phyloP scores from a whole-genome alignment of 2,113 vertebrate species.

The Larimichthys crocea region DNA sequence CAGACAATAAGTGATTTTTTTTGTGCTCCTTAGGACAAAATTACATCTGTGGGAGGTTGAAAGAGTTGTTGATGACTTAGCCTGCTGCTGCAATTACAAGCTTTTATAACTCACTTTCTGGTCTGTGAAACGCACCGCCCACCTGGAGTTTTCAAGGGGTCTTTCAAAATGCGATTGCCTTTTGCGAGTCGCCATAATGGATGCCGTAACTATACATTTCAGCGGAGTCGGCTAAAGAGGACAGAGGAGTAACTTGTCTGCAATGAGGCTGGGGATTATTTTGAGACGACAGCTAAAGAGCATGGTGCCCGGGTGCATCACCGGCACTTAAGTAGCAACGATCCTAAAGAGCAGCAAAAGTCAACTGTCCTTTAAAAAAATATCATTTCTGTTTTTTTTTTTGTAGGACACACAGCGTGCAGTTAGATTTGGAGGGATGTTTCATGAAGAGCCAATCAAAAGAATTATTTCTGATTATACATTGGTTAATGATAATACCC shows the following conservation, averaged over 20 bases:
- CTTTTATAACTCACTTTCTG: slow-evolving; percentile 24
- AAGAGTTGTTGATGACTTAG: not conserved
- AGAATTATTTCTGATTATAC: slow-evolving; percentile 83
- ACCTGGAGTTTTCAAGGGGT: slow-evolving; percentile 7
- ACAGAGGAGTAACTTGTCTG: slow-evolving; percentile 48
- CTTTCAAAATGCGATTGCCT: slow-evolving; percentile 19
- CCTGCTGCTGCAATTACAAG: slow-evolving; percentile 3
- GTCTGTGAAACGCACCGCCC: not conserved
- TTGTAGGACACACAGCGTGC: not conserved
- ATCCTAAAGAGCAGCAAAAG: not conserved
- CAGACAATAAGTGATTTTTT: slow-evolving; percentile 9
- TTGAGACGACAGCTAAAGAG: slow-evolving; percentile 76
- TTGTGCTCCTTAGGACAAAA: not conserved
- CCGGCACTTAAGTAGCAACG: not conserved
- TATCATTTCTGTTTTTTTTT: not conserved
- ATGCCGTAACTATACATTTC: slow-evolving; percentile 20
- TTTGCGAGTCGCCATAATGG: slow-evolving; percentile 4
- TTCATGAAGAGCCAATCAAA: slow-evolving; percentile 71
- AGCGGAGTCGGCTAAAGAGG: not conserved
- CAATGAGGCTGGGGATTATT: slow-evolving; percentile 65
- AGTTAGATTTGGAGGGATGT: slow-evolving; percentile 31
- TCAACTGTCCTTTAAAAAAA: not conserved
- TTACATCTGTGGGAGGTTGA: slow-evolving; percentile 24
- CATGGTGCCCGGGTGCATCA: slow-evolving; percentile 47
- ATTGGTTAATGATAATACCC: slow-evolving; percentile 81